A percentile compares a stretch with the other conserved stretches of the same genome.
Evolutionary conservation across 2,113 vertebrate genomes (phyloP).

Genomic region (Oxyruncus cristatus): DNA sequence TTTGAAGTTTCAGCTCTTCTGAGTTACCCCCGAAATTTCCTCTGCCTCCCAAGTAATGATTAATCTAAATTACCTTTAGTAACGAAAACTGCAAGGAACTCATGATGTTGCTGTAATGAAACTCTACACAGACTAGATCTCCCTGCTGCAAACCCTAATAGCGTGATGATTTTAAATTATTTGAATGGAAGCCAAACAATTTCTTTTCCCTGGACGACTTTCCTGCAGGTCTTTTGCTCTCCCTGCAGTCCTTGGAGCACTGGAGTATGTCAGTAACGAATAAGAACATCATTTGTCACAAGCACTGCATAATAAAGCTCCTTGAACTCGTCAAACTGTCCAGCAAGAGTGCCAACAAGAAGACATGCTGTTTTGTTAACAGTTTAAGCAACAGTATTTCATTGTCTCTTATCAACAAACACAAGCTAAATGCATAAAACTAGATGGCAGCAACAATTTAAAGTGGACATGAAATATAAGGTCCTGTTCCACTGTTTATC

Average conservation of each 20-base stretch:
- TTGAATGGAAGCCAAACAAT: constrained; percentile 33
- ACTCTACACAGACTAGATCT: neutral
- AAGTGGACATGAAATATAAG: neutral
- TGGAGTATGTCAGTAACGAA: neutral
- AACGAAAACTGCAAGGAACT: neutral
- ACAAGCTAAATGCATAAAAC: neutral
- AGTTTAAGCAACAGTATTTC: neutral
- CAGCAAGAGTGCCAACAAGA: neutral
- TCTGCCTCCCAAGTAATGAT: neutral
- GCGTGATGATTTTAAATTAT: neutral
- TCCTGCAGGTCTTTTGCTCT: neutral
- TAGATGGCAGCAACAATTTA: neutral
- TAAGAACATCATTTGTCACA: neutral
- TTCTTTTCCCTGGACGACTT: neutral
- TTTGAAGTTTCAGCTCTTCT: neutral
- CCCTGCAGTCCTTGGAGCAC: neutral
- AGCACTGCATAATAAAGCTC: neutral
- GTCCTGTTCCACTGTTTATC: neutral
- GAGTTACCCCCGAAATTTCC: neutral
- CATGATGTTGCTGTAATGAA: neutral
- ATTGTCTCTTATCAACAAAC: neutral
- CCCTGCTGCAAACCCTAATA: neutral
- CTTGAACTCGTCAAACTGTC: neutral
- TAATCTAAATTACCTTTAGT: neutral
- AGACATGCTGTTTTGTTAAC: neutral